Conservation (phyloP, 2,888 invertebrate species). For the Drosophila mayaguana region DNA sequence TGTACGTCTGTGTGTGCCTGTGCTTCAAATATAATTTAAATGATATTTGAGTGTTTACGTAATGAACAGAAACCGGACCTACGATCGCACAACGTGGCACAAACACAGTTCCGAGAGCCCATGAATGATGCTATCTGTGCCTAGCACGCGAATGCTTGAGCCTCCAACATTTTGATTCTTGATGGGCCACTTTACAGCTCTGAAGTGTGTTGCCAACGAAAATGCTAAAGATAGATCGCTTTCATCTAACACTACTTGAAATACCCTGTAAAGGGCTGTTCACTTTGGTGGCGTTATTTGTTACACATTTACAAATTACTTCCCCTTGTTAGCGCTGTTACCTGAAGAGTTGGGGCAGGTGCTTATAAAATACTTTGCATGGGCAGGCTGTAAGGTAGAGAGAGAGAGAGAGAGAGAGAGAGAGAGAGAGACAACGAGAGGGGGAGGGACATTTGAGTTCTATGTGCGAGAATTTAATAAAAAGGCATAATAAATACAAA, state of each 20-base stretch:
- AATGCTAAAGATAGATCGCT: background rate
- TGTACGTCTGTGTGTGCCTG: conserved; percentile 27
- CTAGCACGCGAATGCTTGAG: conserved; percentile 58
- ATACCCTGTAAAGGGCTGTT: conserved; percentile 1
- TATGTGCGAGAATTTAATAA: too few relatives aligned
- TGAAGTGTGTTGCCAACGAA: conserved; percentile 25
- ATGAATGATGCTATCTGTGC: conserved; percentile 60
- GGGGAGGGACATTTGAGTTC: too few relatives aligned
- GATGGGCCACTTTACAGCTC: conserved; percentile 29
- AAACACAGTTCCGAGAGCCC: conserved; percentile 36
- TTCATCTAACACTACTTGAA: background rate
- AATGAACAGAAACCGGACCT: conserved; percentile 73
- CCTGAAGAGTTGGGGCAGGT: too few relatives aligned
- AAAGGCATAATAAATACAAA: too few relatives aligned
- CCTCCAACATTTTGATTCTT: conserved; percentile 24
- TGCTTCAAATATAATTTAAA: conserved; percentile 56
- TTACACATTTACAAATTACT: background rate
- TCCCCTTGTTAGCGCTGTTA: too few relatives aligned
- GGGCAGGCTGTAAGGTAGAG: too few relatives aligned
- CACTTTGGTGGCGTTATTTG: background rate
- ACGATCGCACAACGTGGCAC: conserved; percentile 23
- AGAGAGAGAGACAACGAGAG: too few relatives aligned
- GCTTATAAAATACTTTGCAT: too few relatives aligned
- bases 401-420: too few relatives aligned
- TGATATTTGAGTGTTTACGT: conserved; percentile 68